Percentiles rank a stretch among this genome's conserved stretches.
phyloP scores from a whole-genome alignment of 1,140 invertebrate species.

The Vollenhovia emeryi region DNA sequence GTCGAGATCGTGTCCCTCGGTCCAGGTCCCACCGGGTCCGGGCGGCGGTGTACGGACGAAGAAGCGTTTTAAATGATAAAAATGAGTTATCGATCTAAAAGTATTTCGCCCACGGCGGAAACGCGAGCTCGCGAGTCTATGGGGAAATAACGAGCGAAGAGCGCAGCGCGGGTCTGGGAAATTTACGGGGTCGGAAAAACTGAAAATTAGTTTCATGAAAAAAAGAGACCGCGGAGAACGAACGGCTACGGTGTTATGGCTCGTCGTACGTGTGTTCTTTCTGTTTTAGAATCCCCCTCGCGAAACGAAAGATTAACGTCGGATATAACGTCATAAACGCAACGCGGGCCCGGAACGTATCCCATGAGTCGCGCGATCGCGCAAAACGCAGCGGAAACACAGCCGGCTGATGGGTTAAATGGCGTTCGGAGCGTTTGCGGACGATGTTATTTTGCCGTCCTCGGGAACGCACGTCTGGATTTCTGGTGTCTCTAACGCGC shows the following conservation, averaged over 20 bases:
- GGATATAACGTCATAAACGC: constrained; percentile 1
- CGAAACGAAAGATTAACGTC: constrained; percentile 31
- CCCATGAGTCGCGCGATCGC: constrained; percentile 18
- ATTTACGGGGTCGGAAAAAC: constrained; percentile 56
- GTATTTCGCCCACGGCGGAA: constrained; percentile 45
- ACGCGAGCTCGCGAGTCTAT: constrained; percentile 49
- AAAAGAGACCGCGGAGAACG: constrained; percentile 7
- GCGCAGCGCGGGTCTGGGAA: constrained; percentile 15
- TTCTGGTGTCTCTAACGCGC: not conserved
- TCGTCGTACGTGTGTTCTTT: constrained; percentile 21
- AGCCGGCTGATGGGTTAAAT: constrained; percentile 1
- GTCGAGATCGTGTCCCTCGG: constrained; percentile 32
- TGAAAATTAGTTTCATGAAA: constrained; percentile 57
- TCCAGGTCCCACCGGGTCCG: not conserved
- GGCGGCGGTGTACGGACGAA: not conserved
- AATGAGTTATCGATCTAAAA: constrained; percentile 56
- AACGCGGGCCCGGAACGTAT: not conserved
- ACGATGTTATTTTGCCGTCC: not conserved
- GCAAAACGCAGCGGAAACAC: not conserved
- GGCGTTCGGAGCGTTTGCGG: not conserved
- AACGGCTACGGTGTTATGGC: not conserved
- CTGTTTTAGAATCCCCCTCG: not conserved
- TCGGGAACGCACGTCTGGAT: not conserved
- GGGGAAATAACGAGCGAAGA: constrained; percentile 50
- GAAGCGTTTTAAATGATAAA: constrained; percentile 53